A percentile compares a stretch with the other conserved stretches of the same genome.
phyloP scores from a whole-genome alignment of 2,113 vertebrate genomes.

The Clarias macrocephalus region DNA sequence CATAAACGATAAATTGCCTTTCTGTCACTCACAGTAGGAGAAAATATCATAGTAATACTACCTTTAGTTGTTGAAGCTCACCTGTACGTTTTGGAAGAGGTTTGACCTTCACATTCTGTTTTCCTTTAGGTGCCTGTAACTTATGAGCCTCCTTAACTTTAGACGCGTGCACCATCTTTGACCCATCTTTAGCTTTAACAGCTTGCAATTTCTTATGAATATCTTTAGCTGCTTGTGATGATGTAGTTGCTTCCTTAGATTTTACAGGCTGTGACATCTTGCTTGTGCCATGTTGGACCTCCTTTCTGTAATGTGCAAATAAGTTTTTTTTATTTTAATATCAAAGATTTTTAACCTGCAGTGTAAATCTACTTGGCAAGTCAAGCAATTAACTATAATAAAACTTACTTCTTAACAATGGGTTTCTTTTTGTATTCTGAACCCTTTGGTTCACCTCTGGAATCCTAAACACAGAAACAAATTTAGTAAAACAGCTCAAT shows the following conservation, averaged over 20 bases:
- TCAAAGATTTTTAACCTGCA: not conserved
- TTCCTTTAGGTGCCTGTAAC: constrained; percentile 19
- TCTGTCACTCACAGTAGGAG: not conserved
- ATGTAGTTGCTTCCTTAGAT: not conserved
- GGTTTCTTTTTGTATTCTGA: constrained; percentile 9
- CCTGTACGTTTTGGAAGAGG: constrained; percentile 30
- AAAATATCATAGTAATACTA: not conserved
- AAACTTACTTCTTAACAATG: constrained; percentile 47
- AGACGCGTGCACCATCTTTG: not conserved
- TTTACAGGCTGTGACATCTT: not conserved
- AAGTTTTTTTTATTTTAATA: not conserved
- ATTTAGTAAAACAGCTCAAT: not conserved
- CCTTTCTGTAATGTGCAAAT: constrained; percentile 23
- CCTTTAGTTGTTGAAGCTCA: constrained; percentile 2
- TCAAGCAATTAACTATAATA: not conserved
- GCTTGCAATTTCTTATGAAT: not conserved
- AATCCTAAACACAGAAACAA: constrained; percentile 27
- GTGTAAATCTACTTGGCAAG: not conserved
- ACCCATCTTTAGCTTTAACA: constrained; percentile 1
- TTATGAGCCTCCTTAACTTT: constrained; percentile 31
- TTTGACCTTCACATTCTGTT: constrained; percentile 18
- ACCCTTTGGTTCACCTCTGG: constrained; percentile 13
- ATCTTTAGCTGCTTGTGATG: not conserved
- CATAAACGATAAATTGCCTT: not conserved
- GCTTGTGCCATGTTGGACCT: not conserved